Base-by-base conservation (phyloP, 2,888 invertebrate genomes). In the Clanis bilineata region DNA sequence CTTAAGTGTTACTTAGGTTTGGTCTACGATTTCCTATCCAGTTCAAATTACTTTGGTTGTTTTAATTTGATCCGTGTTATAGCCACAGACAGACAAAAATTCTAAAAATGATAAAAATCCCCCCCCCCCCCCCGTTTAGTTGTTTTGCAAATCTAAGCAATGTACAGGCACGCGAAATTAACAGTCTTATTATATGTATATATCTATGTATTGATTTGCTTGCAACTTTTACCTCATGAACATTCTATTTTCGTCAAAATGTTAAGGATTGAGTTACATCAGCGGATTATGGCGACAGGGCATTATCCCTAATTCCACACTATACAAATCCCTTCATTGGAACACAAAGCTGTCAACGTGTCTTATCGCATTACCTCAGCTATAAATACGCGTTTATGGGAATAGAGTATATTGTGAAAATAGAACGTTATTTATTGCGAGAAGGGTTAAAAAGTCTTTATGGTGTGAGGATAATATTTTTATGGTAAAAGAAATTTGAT, bases 271-370 rank as follows among this genome's bases (percentile, higher is more conserved):
- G 51, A 32, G 51, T 51, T 51, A 32, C 51, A 28, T 51, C 32
- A 23, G 10, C 10, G 47, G 18, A 32, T 51, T 51, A 32, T 28
- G 32, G 28, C 10, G 18, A 51, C 51, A 51, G 12, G 44, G 44
- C 18, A 51, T 51, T 51, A 51, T 32, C 32, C 51, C 32, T 51
- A 51, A 32, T 51, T 51, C 51, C 51, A 51, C 51, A 51, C 51
- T 51, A 51, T 51, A 51, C 51, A 51, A 51, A 51, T 51, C 51
- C 51, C 18, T 51, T 32, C 51, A 47, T 47, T 47, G 23, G 18
- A 32, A 32, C 51, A 51, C 56, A 56, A 41, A 23, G 39, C 39
- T 18, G 39, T 39, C 56, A 39, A 38, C 39, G 39, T 56, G 56
- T 39, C 32, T 54, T 56, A 39, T 56, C 23, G 23, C 25, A 41